A percentile compares a stretch with the other conserved stretches of the same genome.
Conservation (phyloP, 2,113 vertebrate species). For the Triplophysa dalaica region DNA sequence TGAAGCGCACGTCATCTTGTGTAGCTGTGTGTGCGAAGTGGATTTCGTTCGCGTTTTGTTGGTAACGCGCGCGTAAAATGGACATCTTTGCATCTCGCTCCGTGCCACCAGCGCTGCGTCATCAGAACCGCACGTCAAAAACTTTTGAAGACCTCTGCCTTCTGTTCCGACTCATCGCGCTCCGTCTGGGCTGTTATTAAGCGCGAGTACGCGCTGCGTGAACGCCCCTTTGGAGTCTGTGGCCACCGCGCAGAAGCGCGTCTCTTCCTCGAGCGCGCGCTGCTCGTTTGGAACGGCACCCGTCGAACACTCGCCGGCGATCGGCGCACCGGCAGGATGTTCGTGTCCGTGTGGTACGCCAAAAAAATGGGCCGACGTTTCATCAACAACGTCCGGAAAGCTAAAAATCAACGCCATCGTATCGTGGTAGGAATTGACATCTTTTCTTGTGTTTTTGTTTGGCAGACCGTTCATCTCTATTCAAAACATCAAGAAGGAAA, state of each 20-base stretch:
- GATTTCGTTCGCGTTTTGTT: no score
- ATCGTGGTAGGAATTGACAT: conserved; percentile 64
- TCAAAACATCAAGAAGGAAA: neutral
- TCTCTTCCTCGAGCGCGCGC: conserved; percentile 45
- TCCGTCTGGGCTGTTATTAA: neutral
- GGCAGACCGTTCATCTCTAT: neutral
- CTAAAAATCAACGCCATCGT: conserved; percentile 67
- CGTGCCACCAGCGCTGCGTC: no score
- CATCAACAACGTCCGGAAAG: conserved; percentile 73
- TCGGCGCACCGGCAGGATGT: conserved; percentile 62
- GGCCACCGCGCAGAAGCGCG: neutral
- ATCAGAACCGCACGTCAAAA: no score
- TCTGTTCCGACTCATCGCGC: neutral
- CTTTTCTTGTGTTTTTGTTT: neutral
- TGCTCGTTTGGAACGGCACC: neutral
- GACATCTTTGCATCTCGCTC: no score
- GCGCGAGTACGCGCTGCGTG: neutral
- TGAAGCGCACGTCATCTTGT: no score
- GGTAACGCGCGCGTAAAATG: no score
- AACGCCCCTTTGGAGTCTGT: neutral
- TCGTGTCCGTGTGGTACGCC: conserved; percentile 78
- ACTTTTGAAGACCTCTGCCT: neutral
- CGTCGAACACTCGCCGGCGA: neutral
- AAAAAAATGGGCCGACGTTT: conserved; percentile 76
- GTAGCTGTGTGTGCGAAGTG: no score